A percentile compares a stretch with the other conserved stretches of the same genome.
These are phyloP conservation scores for Melipona quadrifasciata DNA, from an alignment of 1,140 invertebrate species.

Conservation along the genomic window DNA sequence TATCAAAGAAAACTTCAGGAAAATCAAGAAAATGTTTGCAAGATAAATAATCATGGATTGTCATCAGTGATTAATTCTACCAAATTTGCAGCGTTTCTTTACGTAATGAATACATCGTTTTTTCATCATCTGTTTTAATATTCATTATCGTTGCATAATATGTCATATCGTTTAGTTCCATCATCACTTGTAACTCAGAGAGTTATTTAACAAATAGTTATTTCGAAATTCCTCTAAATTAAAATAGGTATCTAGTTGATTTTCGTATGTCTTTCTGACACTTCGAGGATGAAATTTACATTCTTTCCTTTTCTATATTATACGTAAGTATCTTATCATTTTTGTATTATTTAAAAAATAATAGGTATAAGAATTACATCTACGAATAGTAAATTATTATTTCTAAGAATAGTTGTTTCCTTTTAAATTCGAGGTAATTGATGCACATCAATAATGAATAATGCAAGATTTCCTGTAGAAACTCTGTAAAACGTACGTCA, in stretches of 20 bases:
- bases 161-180: too few species aligned
- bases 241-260: not conserved
- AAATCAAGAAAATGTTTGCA: not conserved
- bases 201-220: not conserved
- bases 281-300: not conserved
- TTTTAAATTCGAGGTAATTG: too few species aligned
- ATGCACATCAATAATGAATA: not conserved
- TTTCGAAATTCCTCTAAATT: not conserved
- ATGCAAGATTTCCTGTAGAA: not conserved
- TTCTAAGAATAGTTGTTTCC: not conserved
- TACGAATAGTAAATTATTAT: not conserved
- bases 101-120: accelerated
- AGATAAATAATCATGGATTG: too few species aligned
- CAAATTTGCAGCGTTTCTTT: not conserved
- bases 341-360: not conserved
- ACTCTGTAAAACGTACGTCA: too few species aligned
- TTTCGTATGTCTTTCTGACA: not conserved
- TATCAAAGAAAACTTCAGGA: not conserved
- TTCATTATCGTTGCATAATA: too few species aligned
- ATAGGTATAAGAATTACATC: not conserved
- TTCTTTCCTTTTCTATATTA: not conserved
- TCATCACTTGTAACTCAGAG: too few species aligned
- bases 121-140: not conserved
- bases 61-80: too few species aligned
- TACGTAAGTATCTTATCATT: not conserved